These are phyloP conservation scores for Cyprinella venusta DNA, from an alignment of 2,797 vertebrate species.

Conservation along the genomic window DNA sequence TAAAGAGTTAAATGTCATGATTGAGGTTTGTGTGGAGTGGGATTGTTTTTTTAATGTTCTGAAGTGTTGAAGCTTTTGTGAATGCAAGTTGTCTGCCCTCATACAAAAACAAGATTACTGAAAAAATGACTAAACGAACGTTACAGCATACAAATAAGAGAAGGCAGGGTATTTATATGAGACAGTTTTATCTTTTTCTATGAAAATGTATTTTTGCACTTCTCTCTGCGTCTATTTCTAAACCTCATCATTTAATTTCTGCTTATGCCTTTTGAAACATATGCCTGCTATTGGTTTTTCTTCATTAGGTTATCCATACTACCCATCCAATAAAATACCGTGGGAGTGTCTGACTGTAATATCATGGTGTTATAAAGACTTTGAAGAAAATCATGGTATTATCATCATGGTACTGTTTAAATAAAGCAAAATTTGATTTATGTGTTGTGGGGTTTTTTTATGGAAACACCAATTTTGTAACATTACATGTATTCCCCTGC, in stretches of 20 bases:
- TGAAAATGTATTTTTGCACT: constrained; percentile 81
- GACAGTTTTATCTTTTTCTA: constrained; percentile 75
- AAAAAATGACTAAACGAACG: background rate
- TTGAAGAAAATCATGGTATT: background rate
- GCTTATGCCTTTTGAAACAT: background rate
- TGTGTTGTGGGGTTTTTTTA: background rate
- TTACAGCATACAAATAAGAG: constrained; percentile 1
- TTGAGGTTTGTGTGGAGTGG: constrained; percentile 17
- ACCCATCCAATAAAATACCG: constrained; percentile 7
- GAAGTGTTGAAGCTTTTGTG: background rate
- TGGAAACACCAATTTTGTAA: background rate
- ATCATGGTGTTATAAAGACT: background rate
- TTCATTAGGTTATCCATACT: constrained; percentile 3
- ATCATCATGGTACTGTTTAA: background rate
- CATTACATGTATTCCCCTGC: background rate
- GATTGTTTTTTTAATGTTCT: background rate
- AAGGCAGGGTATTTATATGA: constrained; percentile 60
- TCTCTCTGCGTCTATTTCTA: constrained; percentile 58
- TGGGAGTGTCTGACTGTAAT: background rate
- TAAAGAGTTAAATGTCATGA: constrained; percentile 1
- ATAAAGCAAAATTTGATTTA: background rate
- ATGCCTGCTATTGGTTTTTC: background rate
- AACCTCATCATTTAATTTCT: constrained; percentile 68
- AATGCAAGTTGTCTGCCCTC: background rate
- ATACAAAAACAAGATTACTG: background rate